Conservation (phyloP, 2,797 vertebrate species). For the Dicrostonyx torquatus region DNA sequence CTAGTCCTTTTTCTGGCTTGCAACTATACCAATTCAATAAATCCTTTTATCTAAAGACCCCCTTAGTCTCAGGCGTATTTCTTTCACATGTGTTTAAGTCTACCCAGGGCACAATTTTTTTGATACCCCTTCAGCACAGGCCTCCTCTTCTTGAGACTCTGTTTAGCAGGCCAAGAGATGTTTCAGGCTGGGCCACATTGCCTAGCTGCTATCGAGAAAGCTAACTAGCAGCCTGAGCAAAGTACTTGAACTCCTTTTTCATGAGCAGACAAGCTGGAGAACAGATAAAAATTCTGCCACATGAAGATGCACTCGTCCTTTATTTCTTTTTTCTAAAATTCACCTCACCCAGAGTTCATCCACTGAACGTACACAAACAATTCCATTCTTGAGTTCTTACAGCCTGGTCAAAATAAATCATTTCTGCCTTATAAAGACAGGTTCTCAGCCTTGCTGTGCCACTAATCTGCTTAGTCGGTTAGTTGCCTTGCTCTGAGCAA, state of each 20-base stretch:
- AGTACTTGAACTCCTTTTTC: neutral
- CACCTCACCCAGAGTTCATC: conserved; percentile 2
- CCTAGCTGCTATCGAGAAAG: neutral
- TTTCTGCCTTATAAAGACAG: conserved; percentile 26
- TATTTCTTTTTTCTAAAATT: conserved; percentile 7
- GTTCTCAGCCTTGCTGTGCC: neutral
- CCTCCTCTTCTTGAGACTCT: neutral
- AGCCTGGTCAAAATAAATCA: conserved; percentile 45
- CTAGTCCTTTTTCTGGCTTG: neutral
- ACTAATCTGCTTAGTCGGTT: neutral
- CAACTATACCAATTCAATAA: neutral
- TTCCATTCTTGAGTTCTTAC: neutral
- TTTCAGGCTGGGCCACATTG: neutral
- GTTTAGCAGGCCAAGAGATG: neutral
- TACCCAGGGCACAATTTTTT: neutral
- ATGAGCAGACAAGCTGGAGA: neutral
- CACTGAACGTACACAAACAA: neutral
- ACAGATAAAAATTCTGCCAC: neutral
- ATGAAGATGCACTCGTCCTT: neutral
- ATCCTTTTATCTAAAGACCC: neutral
- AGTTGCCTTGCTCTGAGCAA: neutral
- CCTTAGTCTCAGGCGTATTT: neutral
- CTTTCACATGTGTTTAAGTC: neutral
- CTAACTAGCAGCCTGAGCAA: neutral
- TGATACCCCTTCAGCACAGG: neutral